Conservation (phyloP, 2,888 invertebrate genomes). For the Drosophila phalerata region DNA sequence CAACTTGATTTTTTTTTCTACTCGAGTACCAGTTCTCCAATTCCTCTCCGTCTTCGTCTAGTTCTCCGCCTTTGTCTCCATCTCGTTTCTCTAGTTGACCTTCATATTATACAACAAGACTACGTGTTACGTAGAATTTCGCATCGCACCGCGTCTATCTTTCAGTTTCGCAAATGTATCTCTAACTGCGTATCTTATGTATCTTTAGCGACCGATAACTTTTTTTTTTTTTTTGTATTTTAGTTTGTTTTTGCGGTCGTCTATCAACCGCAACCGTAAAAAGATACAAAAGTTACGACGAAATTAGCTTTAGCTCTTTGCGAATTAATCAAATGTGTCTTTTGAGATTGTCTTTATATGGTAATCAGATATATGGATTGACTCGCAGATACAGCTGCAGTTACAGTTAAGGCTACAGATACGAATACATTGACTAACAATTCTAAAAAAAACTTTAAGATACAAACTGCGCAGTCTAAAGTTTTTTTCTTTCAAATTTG, state of each 20-base stretch:
- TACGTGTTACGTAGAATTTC: constrained; percentile 47
- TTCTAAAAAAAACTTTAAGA: constrained; percentile 1
- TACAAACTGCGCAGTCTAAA: constrained; percentile 15
- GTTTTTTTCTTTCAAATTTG: constrained; percentile 19
- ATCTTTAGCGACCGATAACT: constrained; percentile 25
- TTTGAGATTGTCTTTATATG: constrained; percentile 4
- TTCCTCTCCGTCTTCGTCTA: background rate
- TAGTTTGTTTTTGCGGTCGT: constrained; percentile 14
- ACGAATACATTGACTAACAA: background rate
- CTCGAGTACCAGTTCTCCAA: constrained; percentile 27
- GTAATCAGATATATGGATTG: constrained; percentile 13
- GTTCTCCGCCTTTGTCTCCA: background rate
- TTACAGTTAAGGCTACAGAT: background rate
- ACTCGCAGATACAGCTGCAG: constrained; percentile 4
- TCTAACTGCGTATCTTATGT: constrained; percentile 32
- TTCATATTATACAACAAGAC: constrained; percentile 51
- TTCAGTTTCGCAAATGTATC: constrained; percentile 22
- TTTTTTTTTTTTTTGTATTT: background rate
- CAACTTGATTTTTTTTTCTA: constrained; percentile 42
- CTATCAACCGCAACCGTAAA: constrained; percentile 33
- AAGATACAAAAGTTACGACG: constrained; percentile 28
- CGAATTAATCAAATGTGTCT: constrained; percentile 26
- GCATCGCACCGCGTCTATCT: constrained; percentile 18
- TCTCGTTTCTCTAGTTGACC: constrained; percentile 50
- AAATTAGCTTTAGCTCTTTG: constrained; percentile 12